Percentiles rank a stretch among this genome's conserved stretches.
Evolutionary conservation across 2,888 invertebrate genomes (phyloP).

Genomic region (Eupithecia exiguata): DNA sequence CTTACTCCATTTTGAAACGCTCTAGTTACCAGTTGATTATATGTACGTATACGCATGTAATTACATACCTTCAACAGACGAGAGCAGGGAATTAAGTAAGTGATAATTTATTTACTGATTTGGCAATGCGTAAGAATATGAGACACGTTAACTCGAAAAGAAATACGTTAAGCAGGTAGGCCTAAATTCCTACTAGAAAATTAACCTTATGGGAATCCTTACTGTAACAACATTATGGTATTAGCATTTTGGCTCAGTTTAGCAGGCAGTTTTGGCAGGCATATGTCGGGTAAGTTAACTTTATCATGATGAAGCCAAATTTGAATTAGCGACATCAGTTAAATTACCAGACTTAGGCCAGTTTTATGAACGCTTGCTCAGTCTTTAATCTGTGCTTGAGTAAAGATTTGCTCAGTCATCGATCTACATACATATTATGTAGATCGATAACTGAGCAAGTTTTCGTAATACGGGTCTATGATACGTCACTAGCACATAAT

Average conservation of each 20-base stretch:
- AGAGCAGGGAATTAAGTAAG: slow-evolving; percentile 47
- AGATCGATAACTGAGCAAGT: no score
- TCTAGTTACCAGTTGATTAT: slow-evolving; percentile 56
- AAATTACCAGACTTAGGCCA: not conserved
- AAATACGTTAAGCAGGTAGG: not conserved
- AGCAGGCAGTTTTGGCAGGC: no score
- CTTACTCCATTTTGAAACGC: slow-evolving; percentile 54
- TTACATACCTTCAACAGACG: slow-evolving; percentile 53
- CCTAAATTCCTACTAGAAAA: not conserved
- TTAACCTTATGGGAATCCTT: not conserved
- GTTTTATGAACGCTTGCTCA: no score
- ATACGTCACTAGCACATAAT: not conserved
- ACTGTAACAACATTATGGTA: no score
- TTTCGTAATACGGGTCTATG: no score
- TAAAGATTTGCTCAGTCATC: no score
- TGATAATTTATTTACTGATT: slow-evolving; percentile 45
- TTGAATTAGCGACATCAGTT: not conserved
- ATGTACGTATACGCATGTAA: slow-evolving; percentile 42
- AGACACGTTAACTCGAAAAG: not conserved
- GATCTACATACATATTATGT: no score
- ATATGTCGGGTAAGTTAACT: no score
- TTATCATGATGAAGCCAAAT: not conserved
- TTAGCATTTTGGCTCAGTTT: not conserved
- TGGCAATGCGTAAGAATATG: slow-evolving; percentile 18
- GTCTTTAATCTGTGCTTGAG: no score